Evolutionary conservation across 2,888 invertebrate species (phyloP).

Genomic region (Oeneis ivallda): DNA sequence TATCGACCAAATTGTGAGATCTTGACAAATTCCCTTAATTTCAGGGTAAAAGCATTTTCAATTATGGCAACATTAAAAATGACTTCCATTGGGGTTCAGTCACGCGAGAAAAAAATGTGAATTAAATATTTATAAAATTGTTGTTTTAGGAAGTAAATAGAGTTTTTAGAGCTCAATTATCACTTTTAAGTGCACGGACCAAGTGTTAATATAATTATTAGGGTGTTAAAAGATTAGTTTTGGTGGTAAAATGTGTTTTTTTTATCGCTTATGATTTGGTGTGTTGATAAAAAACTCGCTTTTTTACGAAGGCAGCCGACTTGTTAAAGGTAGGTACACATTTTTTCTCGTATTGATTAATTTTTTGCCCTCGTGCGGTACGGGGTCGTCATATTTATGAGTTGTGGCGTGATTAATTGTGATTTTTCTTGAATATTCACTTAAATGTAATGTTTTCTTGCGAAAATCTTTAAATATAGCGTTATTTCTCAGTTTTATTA

Average conservation of each 20-base stretch:
- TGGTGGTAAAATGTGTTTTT: slow-evolving; percentile 44
- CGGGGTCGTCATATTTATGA: neutral
- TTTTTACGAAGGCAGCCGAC: slow-evolving; percentile 33
- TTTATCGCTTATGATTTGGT: slow-evolving; percentile 56
- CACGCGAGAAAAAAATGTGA: slow-evolving; percentile 58
- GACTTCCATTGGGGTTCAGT: slow-evolving; percentile 60
- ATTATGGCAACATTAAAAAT: slow-evolving; percentile 51
- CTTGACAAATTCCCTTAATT: neutral
- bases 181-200: slow-evolving; percentile 20
- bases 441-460: slow-evolving; percentile 6
- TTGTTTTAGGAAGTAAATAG: slow-evolving; percentile 48
- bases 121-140: slow-evolving; percentile 49
- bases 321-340: slow-evolving; percentile 24
- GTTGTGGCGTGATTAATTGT: neutral
- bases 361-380: slow-evolving; percentile 41
- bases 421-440: slow-evolving; percentile 4
- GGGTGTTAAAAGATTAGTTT: slow-evolving; percentile 32
- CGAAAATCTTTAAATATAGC: neutral
- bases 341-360: slow-evolving; percentile 58
- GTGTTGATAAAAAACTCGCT: slow-evolving; percentile 49
- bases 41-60: slow-evolving; percentile 7
- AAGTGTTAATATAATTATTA: slow-evolving; percentile 29
- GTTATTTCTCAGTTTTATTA: neutral
- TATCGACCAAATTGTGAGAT: neutral
- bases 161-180: slow-evolving; percentile 34